Conservation (phyloP, 2,113 vertebrate species). For the Dryoscopus gambensis region DNA sequence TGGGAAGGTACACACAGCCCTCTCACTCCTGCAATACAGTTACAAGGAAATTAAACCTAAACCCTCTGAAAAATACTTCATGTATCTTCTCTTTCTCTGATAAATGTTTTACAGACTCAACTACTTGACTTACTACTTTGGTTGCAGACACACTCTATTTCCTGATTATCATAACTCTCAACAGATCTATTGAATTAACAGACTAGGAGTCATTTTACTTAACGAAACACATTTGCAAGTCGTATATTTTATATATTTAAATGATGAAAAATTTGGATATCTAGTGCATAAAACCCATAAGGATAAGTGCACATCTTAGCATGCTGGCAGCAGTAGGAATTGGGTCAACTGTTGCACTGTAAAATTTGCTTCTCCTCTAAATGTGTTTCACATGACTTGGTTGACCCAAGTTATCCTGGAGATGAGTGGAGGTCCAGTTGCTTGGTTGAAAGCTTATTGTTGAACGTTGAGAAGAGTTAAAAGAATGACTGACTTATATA, state of each 20-base stretch:
- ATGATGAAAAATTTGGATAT: background rate
- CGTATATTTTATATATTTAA: background rate
- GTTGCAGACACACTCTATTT: background rate
- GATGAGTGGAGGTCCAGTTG: background rate
- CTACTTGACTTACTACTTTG: no score
- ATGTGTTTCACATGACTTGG: background rate
- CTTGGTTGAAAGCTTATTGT: background rate
- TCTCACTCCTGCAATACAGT: background rate
- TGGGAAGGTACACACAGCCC: background rate
- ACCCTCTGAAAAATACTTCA: background rate
- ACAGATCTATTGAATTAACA: background rate
- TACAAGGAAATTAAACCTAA: background rate
- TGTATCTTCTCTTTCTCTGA: background rate
- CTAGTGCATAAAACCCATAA: background rate
- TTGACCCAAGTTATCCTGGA: background rate
- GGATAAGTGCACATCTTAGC: background rate
- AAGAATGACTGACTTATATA: background rate
- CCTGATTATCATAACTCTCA: background rate
- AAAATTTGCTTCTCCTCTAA: background rate
- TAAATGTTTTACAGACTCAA: background rate
- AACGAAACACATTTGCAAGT: background rate
- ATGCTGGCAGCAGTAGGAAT: background rate
- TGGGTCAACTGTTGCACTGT: background rate
- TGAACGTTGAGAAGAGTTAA: background rate
- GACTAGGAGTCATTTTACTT: background rate